Evolutionary conservation across 2,113 vertebrate genomes (phyloP).

Genomic region (Struthio camelus): DNA sequence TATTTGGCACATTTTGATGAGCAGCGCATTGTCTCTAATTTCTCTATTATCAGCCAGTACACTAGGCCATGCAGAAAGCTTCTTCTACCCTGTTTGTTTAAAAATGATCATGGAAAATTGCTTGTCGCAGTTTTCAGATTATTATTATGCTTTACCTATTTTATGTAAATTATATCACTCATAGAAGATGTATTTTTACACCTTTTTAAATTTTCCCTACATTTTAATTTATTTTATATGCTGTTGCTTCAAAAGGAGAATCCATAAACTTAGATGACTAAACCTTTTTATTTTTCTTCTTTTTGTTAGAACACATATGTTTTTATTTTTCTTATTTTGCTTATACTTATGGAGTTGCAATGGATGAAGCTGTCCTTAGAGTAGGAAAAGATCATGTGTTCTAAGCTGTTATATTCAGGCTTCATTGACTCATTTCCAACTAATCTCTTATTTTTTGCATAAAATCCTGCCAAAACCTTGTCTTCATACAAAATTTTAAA

Average conservation of each 20-base stretch:
- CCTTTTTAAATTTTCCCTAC: not conserved
- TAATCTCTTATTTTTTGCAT: not conserved
- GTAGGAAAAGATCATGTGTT: not conserved
- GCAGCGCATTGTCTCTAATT: not conserved
- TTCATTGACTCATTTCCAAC: slow-evolving; percentile 3
- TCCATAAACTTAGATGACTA: not conserved
- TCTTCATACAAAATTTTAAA: not conserved
- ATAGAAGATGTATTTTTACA: not conserved
- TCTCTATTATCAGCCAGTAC: not conserved
- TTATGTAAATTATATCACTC: not conserved
- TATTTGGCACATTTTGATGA: not conserved
- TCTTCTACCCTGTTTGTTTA: not conserved
- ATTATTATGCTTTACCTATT: not conserved
- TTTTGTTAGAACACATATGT: not conserved
- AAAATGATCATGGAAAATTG: accelerated
- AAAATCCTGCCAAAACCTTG: not conserved
- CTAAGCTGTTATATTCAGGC: not conserved
- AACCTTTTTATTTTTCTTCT: not conserved
- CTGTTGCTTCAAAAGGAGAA: not conserved
- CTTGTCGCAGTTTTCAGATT: not conserved
- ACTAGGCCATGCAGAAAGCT: not conserved
- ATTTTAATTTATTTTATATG: not conserved
- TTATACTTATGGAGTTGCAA: not conserved
- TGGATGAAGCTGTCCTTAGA: not conserved
- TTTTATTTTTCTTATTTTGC: not conserved